These are phyloP conservation scores for Apodemus speciosus DNA, from an alignment of 2,113 vertebrate species.

Conservation along the genomic window DNA sequence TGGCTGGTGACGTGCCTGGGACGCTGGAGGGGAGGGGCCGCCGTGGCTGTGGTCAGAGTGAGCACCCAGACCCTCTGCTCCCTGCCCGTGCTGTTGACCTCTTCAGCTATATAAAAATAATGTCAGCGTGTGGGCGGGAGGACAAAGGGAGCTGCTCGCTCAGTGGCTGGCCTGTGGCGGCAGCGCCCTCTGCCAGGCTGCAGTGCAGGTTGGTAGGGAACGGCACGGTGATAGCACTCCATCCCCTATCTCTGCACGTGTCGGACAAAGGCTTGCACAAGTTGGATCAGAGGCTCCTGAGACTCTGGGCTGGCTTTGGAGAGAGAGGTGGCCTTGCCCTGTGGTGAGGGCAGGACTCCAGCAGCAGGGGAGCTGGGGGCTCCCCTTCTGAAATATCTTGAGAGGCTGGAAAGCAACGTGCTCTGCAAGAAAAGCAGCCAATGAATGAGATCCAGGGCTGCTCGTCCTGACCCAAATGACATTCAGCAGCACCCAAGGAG, in stretches of 20 bases:
- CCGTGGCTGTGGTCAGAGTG: background rate
- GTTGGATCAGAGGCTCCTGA: constrained; percentile 96
- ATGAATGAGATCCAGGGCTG: background rate
- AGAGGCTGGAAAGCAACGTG: constrained; percentile 94
- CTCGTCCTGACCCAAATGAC: background rate
- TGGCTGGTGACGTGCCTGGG: background rate
- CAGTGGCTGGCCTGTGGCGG: background rate
- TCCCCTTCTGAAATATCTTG: constrained; percentile 94
- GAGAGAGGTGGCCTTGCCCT: constrained; percentile 88
- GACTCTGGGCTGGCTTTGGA: constrained; percentile 91
- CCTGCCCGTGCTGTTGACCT: constrained; percentile 70
- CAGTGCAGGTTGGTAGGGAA: background rate
- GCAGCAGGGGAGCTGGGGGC: constrained; percentile 92
- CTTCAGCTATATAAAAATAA: constrained; percentile 84
- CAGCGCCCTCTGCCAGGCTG: background rate
- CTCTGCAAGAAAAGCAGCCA: constrained; percentile 84
- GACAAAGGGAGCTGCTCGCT: background rate
- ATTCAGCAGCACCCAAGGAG: background rate
- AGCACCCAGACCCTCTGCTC: background rate
- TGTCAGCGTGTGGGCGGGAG: background rate
- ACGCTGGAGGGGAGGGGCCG: background rate
- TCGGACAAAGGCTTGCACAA: constrained; percentile 95
- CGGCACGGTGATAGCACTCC: rapidly evolving
- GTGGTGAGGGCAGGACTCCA: constrained; percentile 90
- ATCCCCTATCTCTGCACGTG: constrained; percentile 93